Percentiles rank a stretch among this genome's conserved stretches.
phyloP scores from a whole-genome alignment of 1,140 invertebrate species.

The Drosophila pseudoobscura region DNA sequence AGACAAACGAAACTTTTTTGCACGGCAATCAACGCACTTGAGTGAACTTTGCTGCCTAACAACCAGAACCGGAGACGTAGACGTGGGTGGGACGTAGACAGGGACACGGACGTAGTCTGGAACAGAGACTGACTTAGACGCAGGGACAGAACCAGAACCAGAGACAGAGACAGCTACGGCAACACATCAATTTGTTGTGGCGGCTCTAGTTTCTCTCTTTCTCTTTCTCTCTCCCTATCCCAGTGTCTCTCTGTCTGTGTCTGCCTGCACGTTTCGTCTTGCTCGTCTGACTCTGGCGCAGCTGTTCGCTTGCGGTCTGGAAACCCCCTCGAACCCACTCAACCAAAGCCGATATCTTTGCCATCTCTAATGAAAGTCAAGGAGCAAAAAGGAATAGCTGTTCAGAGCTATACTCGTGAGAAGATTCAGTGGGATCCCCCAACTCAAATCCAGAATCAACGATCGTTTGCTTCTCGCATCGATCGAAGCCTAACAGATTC shows the following conservation, averaged over 20 bases:
- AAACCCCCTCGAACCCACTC: constrained; percentile 16
- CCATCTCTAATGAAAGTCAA: constrained; percentile 63
- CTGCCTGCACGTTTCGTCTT: constrained; percentile 14
- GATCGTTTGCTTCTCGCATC: no score
- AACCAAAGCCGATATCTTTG: constrained; percentile 39
- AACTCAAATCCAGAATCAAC: neutral
- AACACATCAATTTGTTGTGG: constrained; percentile 58
- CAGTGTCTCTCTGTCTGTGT: constrained; percentile 15
- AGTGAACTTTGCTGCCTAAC: constrained; percentile 73
- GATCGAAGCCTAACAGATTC: no score
- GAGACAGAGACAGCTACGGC: constrained; percentile 33
- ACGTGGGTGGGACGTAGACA: neutral
- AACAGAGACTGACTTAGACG: neutral
- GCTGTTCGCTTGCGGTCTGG: constrained; percentile 55
- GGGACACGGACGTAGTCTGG: neutral
- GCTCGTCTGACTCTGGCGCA: constrained; percentile 51
- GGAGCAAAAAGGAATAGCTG: constrained; percentile 8
- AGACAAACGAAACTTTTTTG: constrained; percentile 69
- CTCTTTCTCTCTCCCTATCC: constrained; percentile 4
- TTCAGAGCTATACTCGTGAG: constrained; percentile 10
- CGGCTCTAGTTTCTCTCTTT: constrained; percentile 6
- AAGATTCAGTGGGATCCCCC: neutral
- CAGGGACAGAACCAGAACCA: neutral
- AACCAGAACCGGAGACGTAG: constrained; percentile 41
- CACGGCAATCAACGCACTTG: constrained; percentile 80